Evolutionary conservation across 2,797 vertebrate genomes (phyloP).

Genomic region (Perodicticus potto): DNA sequence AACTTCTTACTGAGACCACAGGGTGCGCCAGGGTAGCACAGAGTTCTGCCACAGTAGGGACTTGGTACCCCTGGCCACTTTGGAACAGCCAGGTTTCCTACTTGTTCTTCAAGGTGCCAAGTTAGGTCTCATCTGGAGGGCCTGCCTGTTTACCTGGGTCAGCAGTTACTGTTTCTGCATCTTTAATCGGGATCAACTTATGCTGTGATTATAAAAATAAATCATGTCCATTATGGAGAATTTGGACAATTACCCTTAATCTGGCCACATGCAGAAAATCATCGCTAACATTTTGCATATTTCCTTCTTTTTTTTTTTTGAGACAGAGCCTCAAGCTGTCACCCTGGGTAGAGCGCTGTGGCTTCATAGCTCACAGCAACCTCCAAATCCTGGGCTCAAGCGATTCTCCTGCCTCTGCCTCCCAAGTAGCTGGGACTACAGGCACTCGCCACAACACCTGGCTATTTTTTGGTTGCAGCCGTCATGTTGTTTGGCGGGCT

Average conservation of each 20-base stretch:
- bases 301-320: too few relatives aligned
- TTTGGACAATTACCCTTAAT: background rate
- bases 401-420: too few relatives aligned
- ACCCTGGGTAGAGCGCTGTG: too few relatives aligned
- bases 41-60: background rate
- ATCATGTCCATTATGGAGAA: background rate
- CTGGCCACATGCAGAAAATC: background rate
- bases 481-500: too few relatives aligned
- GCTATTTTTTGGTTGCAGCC: too few relatives aligned
- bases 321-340: too few relatives aligned
- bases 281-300: background rate
- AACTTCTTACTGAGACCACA: background rate
- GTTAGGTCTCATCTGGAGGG: background rate
- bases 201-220: background rate
- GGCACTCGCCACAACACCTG: too few relatives aligned
- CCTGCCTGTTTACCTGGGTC: accelerated
- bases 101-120: background rate
- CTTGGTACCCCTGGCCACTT: background rate
- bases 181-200: background rate
- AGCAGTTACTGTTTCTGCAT: too few relatives aligned
- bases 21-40: background rate
- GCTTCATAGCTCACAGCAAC: too few relatives aligned
- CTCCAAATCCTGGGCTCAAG: too few relatives aligned
- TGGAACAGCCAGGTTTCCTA: background rate
- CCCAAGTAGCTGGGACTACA: too few relatives aligned